Evolutionary conservation across 2,888 invertebrate genomes (phyloP), one percentile per base, ranked within the genome.

Genomic region (Halictus quadricinctus): DNA sequence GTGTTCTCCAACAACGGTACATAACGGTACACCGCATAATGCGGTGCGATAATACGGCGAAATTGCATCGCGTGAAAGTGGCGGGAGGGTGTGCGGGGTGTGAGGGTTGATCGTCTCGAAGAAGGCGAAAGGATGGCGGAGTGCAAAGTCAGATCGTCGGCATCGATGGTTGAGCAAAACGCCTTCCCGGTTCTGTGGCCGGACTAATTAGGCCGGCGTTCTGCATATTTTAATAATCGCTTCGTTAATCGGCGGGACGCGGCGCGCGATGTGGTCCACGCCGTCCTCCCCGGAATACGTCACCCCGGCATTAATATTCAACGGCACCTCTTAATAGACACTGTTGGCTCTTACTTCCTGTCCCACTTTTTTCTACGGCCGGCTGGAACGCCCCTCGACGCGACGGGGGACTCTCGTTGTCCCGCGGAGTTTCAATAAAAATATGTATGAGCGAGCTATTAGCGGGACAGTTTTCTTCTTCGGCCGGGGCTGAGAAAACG

Each of bases 181-280:
- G 79, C 29, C 77, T 76, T 80, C 81, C 80, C 73, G 80, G 79
- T 87, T 89, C 83, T 80, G 80, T 86, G 78, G 84, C 41, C 66
- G 70, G 81, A 15, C 88, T 90, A 88, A 90, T 89, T 90, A 89
- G 76, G 58, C 54, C 70, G 75, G 72, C 86, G 74, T 86, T 85
- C 83, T 87, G 90, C 89, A 90, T 90, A 90, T 90, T 88, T 87
- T 88, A 89, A 89, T 88, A 91, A 88, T 90, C 86, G 83, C 86
- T 85, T 72, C 80, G 87, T 90, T 90, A 90, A 90, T 90, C 81
- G 82, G 79, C 36, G 18, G 7, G 36, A n/a, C 69, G 58, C 60
- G 58, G 75, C 70, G 36, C 69, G 69, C 79, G 83, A 81, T 58
- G 73, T 79, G 83, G 84, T 64, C 75, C 72, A 69, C 72, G 74